Conservation (phyloP, 2,888 invertebrate species). For the Melanargia galathea region DNA sequence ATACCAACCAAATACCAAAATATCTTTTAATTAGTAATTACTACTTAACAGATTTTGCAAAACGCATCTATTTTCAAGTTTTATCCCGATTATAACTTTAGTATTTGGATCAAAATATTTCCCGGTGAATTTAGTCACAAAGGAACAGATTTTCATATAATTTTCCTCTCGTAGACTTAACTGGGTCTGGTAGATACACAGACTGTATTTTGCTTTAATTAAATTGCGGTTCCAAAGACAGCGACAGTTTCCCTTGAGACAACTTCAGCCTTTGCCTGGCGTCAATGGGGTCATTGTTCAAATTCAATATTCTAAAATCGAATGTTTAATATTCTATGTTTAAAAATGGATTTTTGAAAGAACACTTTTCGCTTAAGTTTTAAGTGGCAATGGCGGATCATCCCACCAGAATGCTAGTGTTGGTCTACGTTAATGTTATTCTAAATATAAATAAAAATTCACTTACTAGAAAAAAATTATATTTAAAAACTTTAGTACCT, state of each 20-base stretch:
- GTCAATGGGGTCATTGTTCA: slow-evolving; percentile 23
- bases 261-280: slow-evolving; percentile 33
- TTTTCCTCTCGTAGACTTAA: slow-evolving; percentile 31
- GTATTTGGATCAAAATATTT: not conserved
- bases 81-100: not conserved
- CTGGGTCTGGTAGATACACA: slow-evolving; percentile 21
- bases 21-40: not conserved
- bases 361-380: not conserved
- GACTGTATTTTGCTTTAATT: slow-evolving; percentile 41
- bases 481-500: too few species aligned
- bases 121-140: slow-evolving; percentile 1
- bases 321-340: slow-evolving; percentile 6
- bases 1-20: too few species aligned
- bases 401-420: too few species aligned
- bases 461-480: too few species aligned
- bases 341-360: not conserved
- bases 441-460: too few species aligned
- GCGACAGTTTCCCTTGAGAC: slow-evolving; percentile 35
- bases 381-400: too few species aligned
- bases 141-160: slow-evolving; percentile 23
- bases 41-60: not conserved
- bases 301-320: slow-evolving; percentile 24
- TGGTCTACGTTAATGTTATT: too few species aligned
- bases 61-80: too few species aligned
- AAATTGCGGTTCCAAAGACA: slow-evolving; percentile 40